Evolutionary conservation across 2,797 vertebrate genomes (phyloP).

Genomic region (Jordanella pulchra): DNA sequence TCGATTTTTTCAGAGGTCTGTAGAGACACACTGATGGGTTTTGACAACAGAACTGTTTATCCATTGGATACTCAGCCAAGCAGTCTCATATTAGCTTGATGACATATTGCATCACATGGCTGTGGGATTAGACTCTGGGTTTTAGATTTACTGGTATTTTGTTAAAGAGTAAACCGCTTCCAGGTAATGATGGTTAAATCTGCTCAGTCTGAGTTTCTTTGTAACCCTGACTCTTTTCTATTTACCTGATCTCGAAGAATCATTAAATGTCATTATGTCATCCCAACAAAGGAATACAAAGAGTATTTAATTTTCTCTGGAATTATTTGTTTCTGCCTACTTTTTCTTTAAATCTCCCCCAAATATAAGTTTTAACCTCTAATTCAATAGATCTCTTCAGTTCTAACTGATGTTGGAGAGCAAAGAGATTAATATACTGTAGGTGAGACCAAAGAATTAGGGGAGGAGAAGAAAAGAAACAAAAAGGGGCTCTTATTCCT

Average conservation of each 20-base stretch:
- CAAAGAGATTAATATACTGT: too few species aligned
- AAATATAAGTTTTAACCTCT: too few species aligned
- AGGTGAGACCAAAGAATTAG: too few species aligned
- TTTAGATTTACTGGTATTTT: slow-evolving; percentile 33
- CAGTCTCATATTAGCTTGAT: slow-evolving; percentile 38
- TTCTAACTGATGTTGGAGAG: too few species aligned
- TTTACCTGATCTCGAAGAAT: slow-evolving; percentile 21
- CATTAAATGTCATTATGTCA: slow-evolving; percentile 19
- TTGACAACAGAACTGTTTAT: slow-evolving; percentile 44
- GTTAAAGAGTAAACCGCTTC: slow-evolving; percentile 42
- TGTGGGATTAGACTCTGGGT: slow-evolving; percentile 17
- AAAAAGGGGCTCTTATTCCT: too few species aligned
- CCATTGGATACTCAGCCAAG: slow-evolving; percentile 33
- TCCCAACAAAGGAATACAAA: slow-evolving; percentile 7
- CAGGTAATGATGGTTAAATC: slow-evolving; percentile 10
- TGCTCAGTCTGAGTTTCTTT: slow-evolving; percentile 28
- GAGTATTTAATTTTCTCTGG: background rate
- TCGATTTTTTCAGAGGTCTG: slow-evolving; percentile 19
- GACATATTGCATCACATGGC: slow-evolving; percentile 37
- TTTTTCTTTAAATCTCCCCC: background rate
- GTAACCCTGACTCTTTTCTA: slow-evolving; percentile 17
- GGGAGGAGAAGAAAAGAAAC: too few species aligned
- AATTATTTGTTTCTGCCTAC: background rate
- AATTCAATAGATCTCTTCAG: too few species aligned
- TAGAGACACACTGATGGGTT: slow-evolving; percentile 29